Conservation (phyloP, 2,797 vertebrate genomes). For the Antennarius maculatus region DNA sequence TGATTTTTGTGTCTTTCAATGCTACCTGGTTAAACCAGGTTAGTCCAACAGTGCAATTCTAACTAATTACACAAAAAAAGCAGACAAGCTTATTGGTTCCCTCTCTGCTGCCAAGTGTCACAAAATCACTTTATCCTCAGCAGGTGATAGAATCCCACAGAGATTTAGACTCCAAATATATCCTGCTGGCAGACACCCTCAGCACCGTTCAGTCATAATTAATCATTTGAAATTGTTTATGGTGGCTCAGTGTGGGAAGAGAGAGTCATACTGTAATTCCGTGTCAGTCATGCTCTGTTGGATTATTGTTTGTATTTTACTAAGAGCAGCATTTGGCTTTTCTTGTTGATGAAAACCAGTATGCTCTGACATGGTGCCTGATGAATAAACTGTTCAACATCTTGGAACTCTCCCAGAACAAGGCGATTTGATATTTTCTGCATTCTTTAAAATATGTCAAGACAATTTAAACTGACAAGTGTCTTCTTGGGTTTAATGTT, state of each 20-base stretch:
- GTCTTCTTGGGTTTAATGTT: background rate
- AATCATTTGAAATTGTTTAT: background rate
- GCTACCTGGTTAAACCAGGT: constrained; percentile 2
- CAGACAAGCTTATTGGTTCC: constrained; percentile 6
- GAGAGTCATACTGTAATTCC: too few species aligned
- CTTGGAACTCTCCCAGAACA: too few species aligned
- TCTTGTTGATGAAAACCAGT: too few species aligned
- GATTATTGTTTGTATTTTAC: too few species aligned
- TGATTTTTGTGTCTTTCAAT: too few species aligned
- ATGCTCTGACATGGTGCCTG: too few species aligned
- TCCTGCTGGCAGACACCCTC: constrained; percentile 9
- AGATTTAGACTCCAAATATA: constrained; percentile 19
- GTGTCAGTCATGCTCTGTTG: too few species aligned
- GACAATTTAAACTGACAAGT: too few species aligned
- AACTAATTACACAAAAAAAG: constrained; percentile 31
- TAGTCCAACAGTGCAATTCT: constrained; percentile 25
- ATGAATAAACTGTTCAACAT: too few species aligned
- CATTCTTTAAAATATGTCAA: too few species aligned
- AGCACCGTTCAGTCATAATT: constrained; percentile 2
- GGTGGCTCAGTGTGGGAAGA: background rate
- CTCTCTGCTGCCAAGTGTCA: constrained; percentile 16
- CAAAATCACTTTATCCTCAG: constrained; percentile 9
- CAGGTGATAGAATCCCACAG: background rate
- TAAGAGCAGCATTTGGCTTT: too few species aligned
- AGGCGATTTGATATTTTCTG: too few species aligned